Conservation (phyloP, 2,797 vertebrate species). For the Pangasius krempfi region DNA sequence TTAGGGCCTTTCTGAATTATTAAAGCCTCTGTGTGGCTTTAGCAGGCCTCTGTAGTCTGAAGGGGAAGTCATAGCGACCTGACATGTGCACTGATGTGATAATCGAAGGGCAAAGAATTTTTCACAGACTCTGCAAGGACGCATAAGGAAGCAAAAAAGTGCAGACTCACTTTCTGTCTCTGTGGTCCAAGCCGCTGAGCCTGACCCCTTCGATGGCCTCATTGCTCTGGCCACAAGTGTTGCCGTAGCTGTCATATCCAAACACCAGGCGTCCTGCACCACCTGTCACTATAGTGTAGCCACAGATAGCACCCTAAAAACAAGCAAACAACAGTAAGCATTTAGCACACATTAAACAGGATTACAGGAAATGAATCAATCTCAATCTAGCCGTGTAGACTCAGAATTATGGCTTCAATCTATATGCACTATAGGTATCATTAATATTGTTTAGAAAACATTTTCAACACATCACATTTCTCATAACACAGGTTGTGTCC, state of each 20-base stretch:
- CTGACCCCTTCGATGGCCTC: conserved; percentile 82
- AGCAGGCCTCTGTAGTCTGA: conserved; percentile 32
- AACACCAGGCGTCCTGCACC: conserved; percentile 90
- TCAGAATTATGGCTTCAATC: not conserved
- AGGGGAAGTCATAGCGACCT: conserved; percentile 40
- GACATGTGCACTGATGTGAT: conserved; percentile 54
- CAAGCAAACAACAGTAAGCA: conserved; percentile 32
- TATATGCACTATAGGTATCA: not conserved
- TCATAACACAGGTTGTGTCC: not conserved
- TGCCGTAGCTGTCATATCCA: conserved; percentile 97
- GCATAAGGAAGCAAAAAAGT: conserved; percentile 11
- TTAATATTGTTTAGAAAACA: not conserved
- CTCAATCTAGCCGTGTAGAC: not conserved
- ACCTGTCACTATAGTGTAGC: conserved; percentile 92
- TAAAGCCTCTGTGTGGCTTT: conserved; percentile 39
- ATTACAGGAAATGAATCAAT: not conserved
- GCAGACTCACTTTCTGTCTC: conserved; percentile 84
- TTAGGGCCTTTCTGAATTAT: conserved; percentile 52
- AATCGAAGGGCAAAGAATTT: conserved; percentile 40
- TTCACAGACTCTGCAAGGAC: not conserved
- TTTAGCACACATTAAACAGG: not conserved
- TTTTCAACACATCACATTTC: not conserved
- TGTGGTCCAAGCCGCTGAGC: conserved; percentile 92
- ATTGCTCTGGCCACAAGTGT: conserved; percentile 94
- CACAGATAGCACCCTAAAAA: conserved; percentile 92